Evolutionary conservation across 2,888 invertebrate species (phyloP).

Genomic region (Miltochrista miniata): DNA sequence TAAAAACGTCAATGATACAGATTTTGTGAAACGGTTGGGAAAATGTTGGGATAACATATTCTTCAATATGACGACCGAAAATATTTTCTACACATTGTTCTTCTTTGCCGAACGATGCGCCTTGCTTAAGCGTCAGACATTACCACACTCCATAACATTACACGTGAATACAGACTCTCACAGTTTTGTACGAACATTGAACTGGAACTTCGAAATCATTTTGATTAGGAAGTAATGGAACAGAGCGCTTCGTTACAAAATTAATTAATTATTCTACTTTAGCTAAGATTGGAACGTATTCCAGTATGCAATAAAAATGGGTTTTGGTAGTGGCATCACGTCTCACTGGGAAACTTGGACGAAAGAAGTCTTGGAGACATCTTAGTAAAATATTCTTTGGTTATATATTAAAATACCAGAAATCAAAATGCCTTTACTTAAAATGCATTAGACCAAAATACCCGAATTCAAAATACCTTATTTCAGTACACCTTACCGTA

Average conservation of each 20-base stretch:
- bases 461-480: too few species aligned
- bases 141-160: conserved; percentile 4
- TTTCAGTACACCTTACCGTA: too few species aligned
- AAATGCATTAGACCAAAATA: too few species aligned
- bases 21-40: neutral
- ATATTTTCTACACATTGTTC: neutral
- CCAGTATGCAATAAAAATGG: neutral
- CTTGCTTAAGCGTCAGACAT: conserved; percentile 3
- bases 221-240: conserved; percentile 16
- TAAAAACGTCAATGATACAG: neutral
- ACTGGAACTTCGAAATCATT: conserved; percentile 14
- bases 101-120: conserved; percentile 11
- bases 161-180: conserved; percentile 3
- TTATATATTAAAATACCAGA: too few species aligned
- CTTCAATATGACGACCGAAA: neutral
- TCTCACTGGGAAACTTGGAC: too few species aligned
- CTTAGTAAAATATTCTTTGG: too few species aligned
- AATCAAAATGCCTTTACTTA: too few species aligned
- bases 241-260: neutral
- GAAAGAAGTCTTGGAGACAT: too few species aligned
- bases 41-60: neutral
- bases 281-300: neutral
- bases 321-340: too few species aligned
- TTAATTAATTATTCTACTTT: conserved; percentile 21
- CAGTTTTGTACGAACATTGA: conserved; percentile 5